A percentile compares a stretch with the other conserved stretches of the same genome.
Evolutionary conservation across 2,797 vertebrate genomes (phyloP).

Genomic region (Sarcoramphus papa): DNA sequence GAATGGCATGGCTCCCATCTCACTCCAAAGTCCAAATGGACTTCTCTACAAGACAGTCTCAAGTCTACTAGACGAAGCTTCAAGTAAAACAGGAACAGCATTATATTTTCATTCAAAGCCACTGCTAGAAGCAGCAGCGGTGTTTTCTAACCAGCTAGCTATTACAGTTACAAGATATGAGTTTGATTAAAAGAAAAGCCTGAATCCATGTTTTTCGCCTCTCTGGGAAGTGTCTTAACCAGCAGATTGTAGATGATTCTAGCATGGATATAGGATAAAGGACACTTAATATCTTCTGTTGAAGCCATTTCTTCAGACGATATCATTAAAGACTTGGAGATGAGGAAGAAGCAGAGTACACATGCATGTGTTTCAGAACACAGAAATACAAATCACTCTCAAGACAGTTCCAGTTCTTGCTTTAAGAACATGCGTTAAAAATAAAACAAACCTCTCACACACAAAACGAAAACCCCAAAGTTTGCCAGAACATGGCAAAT

Average conservation of each 20-base stretch:
- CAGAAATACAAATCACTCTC: background rate
- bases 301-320: background rate
- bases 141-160: background rate
- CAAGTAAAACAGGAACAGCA: background rate
- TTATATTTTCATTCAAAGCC: background rate
- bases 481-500: background rate
- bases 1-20: background rate
- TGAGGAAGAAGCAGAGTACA: background rate
- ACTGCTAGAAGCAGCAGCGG: background rate
- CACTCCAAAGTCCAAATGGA: background rate
- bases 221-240: background rate
- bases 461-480: background rate
- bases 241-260: background rate
- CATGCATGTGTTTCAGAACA: background rate
- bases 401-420: background rate
- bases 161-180: background rate
- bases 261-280: background rate
- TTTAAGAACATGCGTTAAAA: background rate
- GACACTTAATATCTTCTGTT: background rate
- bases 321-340: background rate
- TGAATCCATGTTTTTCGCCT: background rate
- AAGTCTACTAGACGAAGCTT: background rate
- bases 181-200: background rate
- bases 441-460: background rate
- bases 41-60: background rate